Evolutionary conservation across 2,113 vertebrate genomes (phyloP), one percentile per base, ranked within the genome.

Genomic region (Campylomormyrus numenius): DNA sequence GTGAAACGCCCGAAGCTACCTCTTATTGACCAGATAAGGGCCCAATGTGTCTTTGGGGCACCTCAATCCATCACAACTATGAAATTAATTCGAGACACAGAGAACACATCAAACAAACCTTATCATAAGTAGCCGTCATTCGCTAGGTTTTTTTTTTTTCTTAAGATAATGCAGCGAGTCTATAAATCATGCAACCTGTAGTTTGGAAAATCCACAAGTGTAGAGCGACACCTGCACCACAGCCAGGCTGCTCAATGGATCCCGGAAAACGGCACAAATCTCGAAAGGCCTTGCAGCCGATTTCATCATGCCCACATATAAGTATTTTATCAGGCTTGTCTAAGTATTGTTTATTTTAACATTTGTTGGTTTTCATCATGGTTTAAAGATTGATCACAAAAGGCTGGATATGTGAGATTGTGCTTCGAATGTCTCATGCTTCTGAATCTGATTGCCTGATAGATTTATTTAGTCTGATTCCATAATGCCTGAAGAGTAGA

Each of bases 281-380:
- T 80, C 39, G 5, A 80, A 80, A 42, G 74, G 74, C 31, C 74
- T 80, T 80, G 74, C 74, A 74, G 66, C 66, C n/a, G 3, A 74
- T 74, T 74, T 74, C 66, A 80, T 80, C 74, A 80, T 80, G 70
- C 13, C 31, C 31, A 86, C 17, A 86, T 50, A 86, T 49, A 49
- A 49, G 48, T 86, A 86, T 80, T 80, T 80, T 86, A 86, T 86
- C 45, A n/a, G 84, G 45, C n/a, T 86, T 86, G 46, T 50, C 84
- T 86, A 86, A 86, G 48, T 49, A 27, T 86, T 49, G 84, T 49
- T 48, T 27, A 48, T 50, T 86, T 86, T 49, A 86, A 50, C n/a
- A 48, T 86, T 86, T 86, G 84, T 48, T 42, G 74, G 74, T 27
- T 49, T 86, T 49, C 45, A 27, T 86, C 21, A 27, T 17, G 27